Base-by-base conservation (phyloP, 2,888 invertebrate species). In the Brachylomia viminalis region DNA sequence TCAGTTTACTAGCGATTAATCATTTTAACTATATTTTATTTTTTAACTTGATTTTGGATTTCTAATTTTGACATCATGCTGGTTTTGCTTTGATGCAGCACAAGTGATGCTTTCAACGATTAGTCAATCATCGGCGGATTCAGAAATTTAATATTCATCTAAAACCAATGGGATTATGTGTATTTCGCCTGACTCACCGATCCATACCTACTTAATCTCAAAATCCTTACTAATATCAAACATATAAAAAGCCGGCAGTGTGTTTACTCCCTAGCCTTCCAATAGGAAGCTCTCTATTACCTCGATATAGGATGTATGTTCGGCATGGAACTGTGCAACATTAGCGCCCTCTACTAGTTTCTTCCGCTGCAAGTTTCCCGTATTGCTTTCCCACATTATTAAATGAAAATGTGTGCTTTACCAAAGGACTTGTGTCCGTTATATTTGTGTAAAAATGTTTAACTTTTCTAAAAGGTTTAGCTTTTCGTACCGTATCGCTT, bases 211-310 rank as follows among this genome's bases (percentile, higher is more conserved):
- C 5, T 38, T 38, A 38, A 7, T 38, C 38, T 38, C 38, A 38
- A 38, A 38, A 38, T 38, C 38, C 38, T 38, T 38, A 38, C 38
- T 38, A 38, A 38, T 38, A 38, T 38, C 38, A 38, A 38, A 38
- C 2, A 38, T 38, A 38, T 38, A 38, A 42, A 70, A 68, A 54
- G 3, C 49, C 0, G 5, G 0, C 30, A 54, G 62, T 85, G 68
- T 85, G 56, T 38, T 11, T 10, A 10, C 30, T 7, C 1, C 78
- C 56, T 71, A 49, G 67, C 11, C 4, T 15, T 11, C 69, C 66
- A 85, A 84, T 86, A 88, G 88, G 87, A 89, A 88, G 54, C 86
- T 77, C 78, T 86, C 83, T 88, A 89, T 85, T 88, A 85, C 75
- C 52, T 75, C 62, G 65, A 64, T 54, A 68, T 66, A 81, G 86